A percentile compares a stretch with the other conserved stretches of the same genome.
These are phyloP conservation scores for Podarcis raffonei DNA, from an alignment of 2,113 vertebrate species.

Conservation along the genomic window DNA sequence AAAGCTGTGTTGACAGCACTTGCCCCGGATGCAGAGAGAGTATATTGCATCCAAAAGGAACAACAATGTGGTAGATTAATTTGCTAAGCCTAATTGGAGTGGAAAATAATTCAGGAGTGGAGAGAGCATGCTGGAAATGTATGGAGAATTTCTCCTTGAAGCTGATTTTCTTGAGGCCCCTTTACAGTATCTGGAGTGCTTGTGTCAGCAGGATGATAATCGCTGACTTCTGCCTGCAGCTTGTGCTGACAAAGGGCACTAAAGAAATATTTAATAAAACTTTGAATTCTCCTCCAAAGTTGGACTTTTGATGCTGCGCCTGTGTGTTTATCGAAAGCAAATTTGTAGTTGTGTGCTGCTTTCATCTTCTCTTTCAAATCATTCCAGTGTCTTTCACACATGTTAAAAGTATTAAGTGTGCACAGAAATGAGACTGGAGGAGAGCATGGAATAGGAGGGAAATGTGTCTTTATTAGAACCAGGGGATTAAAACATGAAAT, in stretches of 20 bases:
- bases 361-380: conserved; percentile 3
- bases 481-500: conserved; percentile 12
- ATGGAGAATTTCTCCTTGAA: not conserved
- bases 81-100: not conserved
- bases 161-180: conserved; percentile 11
- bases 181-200: conserved; percentile 25
- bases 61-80: conserved; percentile 1
- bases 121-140: not conserved
- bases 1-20: not conserved
- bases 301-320: conserved; percentile 34
- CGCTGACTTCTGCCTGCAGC: conserved; percentile 24
- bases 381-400: conserved; percentile 28
- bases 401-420: conserved; percentile 4
- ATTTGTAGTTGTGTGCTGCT: not conserved
- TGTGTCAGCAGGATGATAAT: conserved; percentile 41
- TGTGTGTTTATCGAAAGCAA: conserved; percentile 38
- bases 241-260: conserved; percentile 15
- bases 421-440: conserved; percentile 34
- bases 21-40: not conserved
- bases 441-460: not conserved
- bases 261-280: conserved; percentile 34
- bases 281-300: conserved; percentile 41
- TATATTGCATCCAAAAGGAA: not conserved
- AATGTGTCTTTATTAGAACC: conserved; percentile 10
- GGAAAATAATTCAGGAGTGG: not conserved